Evolutionary conservation across 2,888 invertebrate genomes (phyloP).

Genomic region (Limenitis arthemis): DNA sequence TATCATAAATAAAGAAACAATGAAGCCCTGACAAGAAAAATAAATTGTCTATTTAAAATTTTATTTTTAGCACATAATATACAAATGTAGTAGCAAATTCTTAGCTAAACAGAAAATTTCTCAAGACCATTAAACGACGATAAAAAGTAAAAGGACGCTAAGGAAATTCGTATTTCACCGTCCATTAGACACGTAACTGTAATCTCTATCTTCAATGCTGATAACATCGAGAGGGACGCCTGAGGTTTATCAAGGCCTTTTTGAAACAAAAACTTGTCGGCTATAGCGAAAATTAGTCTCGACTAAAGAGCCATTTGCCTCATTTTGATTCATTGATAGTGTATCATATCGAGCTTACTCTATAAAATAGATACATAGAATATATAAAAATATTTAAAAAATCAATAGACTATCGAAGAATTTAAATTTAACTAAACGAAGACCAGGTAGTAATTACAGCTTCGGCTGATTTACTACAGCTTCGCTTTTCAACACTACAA

Average conservation of each 20-base stretch:
- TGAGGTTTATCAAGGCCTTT: constrained; percentile 13
- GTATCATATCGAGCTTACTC: too few relatives aligned
- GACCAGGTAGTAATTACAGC: too few relatives aligned
- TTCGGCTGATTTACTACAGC: too few relatives aligned
- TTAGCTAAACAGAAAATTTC: constrained; percentile 3
- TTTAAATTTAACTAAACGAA: too few relatives aligned
- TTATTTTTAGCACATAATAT: background rate
- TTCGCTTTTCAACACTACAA: too few relatives aligned
- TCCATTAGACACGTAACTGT: constrained; percentile 35
- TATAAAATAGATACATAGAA: too few relatives aligned
- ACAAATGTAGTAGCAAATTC: background rate
- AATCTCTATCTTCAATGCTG: constrained; percentile 28
- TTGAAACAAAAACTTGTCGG: constrained; percentile 10
- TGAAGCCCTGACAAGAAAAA: too few relatives aligned
- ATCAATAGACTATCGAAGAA: too few relatives aligned
- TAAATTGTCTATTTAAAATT: too few relatives aligned
- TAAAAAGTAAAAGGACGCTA: constrained; percentile 24
- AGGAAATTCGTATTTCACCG: constrained; percentile 32
- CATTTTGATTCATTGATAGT: background rate
- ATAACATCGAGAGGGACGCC: constrained; percentile 22
- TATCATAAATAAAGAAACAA: too few relatives aligned
- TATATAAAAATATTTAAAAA: too few relatives aligned
- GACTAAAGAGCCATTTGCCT: constrained; percentile 9
- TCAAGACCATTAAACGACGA: constrained; percentile 26
- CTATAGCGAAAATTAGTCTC: constrained; percentile 13